Percentiles rank a stretch among this genome's conserved stretches.
phyloP scores from a whole-genome alignment of 2,888 invertebrate genomes.

The Altica lythri region DNA sequence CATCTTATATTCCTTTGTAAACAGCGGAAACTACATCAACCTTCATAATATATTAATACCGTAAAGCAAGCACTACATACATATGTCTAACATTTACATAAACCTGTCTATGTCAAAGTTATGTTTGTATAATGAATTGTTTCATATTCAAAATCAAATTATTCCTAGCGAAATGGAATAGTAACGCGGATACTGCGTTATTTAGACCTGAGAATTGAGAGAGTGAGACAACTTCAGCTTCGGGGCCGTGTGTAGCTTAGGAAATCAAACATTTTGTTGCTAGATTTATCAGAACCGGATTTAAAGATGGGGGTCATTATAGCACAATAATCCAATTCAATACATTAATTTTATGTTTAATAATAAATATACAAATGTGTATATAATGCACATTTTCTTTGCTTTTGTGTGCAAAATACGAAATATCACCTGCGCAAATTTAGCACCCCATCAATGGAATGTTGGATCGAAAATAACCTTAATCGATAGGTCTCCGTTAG shows the following conservation, averaged over 20 bases:
- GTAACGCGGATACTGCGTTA: constrained; percentile 33
- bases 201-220: constrained; percentile 28
- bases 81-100: constrained; percentile 23
- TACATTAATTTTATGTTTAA: no score
- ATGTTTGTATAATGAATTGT: constrained; percentile 35
- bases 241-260: constrained; percentile 36
- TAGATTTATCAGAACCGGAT: constrained; percentile 6
- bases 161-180: constrained; percentile 33
- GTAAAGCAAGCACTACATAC: constrained; percentile 23
- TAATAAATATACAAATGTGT: no score
- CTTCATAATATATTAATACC: constrained; percentile 25
- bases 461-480: no score
- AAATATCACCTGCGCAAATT: neutral
- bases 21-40: constrained; percentile 16
- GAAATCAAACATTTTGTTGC: constrained; percentile 44
- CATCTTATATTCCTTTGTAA: constrained; percentile 6
- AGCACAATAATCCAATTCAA: no score
- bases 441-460: no score
- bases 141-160: constrained; percentile 35
- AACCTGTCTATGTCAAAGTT: constrained; percentile 26
- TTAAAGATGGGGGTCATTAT: neutral
- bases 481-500: no score
- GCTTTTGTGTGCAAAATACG: neutral
- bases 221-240: constrained; percentile 18
- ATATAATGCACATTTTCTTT: no score